Conservation (phyloP, 2,113 vertebrate species). For the Bos javanicus region DNA sequence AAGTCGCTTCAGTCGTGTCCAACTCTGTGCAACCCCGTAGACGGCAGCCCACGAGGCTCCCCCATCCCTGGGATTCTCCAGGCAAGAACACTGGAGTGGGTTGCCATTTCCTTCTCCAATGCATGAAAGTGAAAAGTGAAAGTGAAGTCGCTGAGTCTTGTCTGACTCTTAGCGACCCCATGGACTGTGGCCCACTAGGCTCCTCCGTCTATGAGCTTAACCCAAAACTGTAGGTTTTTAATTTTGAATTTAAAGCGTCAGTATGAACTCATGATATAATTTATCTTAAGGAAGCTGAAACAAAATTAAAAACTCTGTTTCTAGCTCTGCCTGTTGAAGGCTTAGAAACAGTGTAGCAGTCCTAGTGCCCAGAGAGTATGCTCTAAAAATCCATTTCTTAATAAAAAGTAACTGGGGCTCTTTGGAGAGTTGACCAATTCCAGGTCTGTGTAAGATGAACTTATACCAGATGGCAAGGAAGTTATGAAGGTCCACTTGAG, state of each 20-base stretch:
- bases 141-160: no score
- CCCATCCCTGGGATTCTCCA: no score
- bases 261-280: not conserved
- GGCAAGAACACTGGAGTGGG: no score
- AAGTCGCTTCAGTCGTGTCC: no score
- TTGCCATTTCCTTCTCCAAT: no score
- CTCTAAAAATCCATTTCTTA: not conserved
- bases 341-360: not conserved
- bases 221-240: not conserved
- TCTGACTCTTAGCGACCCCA: no score
- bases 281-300: constrained; percentile 15
- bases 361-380: not conserved
- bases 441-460: not conserved
- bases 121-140: no score
- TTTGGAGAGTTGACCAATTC: not conserved
- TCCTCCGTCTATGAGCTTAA: not conserved
- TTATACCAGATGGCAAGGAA: not conserved
- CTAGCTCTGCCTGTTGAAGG: not conserved
- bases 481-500: not conserved
- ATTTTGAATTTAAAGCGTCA: constrained; percentile 12
- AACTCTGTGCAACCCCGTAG: no score
- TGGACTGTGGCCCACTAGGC: no score
- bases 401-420: not conserved
- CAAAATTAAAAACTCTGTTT: not conserved
- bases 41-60: no score